Conservation (phyloP, 23 tunicate species). For the Diplosoma virens region DNA sequence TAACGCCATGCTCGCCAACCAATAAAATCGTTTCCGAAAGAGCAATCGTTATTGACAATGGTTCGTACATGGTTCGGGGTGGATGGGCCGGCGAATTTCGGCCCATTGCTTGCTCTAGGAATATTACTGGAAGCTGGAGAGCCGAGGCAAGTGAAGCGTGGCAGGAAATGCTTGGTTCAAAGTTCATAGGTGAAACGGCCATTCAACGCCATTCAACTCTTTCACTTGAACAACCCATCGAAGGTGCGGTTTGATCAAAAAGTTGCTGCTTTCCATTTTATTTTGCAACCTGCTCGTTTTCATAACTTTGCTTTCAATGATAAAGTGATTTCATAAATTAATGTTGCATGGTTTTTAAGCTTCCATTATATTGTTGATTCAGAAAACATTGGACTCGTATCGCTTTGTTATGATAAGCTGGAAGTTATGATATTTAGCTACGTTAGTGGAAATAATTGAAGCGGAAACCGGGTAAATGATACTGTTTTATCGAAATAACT, state of each 20-base stretch:
- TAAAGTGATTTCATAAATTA: too few species aligned
- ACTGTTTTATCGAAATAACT: too few species aligned
- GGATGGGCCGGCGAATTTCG: constrained; percentile 72
- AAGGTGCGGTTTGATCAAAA: constrained; percentile 25
- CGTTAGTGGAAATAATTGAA: too few species aligned
- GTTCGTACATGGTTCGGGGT: constrained; percentile 59
- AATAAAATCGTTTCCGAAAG: constrained; percentile 4
- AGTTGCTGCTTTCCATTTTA: background rate
- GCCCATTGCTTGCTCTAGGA: constrained; percentile 36
- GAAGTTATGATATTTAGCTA: too few species aligned
- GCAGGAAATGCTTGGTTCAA: constrained; percentile 57
- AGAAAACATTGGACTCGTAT: too few species aligned
- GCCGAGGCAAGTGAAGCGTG: constrained; percentile 83
- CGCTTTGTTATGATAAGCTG: too few species aligned
- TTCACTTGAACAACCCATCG: constrained; percentile 29
- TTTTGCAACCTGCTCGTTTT: too few species aligned
- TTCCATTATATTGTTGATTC: too few species aligned
- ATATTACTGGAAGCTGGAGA: constrained; percentile 69
- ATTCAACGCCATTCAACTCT: constrained; percentile 45
- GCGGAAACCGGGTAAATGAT: too few species aligned
- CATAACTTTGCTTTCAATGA: too few species aligned
- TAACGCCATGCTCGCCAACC: background rate
- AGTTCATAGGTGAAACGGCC: constrained; percentile 71
- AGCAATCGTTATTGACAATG: constrained; percentile 68
- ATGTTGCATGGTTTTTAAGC: too few species aligned